Evolutionary conservation across 2,797 vertebrate species (phyloP), one percentile per base, ranked within the genome.

Genomic region (Chrosomus eos): DNA sequence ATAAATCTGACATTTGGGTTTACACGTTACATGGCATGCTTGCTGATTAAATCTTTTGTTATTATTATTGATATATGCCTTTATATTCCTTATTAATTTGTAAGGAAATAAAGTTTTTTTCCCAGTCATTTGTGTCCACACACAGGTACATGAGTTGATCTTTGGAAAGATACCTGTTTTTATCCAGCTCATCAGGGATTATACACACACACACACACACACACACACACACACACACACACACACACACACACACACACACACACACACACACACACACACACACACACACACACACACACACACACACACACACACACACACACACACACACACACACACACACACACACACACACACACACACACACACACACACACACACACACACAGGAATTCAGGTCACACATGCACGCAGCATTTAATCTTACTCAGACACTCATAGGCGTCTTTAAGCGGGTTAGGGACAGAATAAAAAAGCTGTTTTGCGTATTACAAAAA

Each of bases 371-470:
- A 67, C 18, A 40, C 73, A 84, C 64, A 67, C 18, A 40, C 73
- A 77, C 74, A 58, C 19, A 77, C 64, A 67, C 18, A 40, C 73
- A 84, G 87, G 78, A 81, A 81, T 84, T 83, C 81, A 85, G 66
- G 71, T 76, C 76, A 75, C 72, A 62, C 28, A 82, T 48, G 62
- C 77, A 70, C 70, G 66, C 16, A 80, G n/a, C 1, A 7, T 71
- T 75, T 66, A 85, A 80, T 80, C 64, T 86, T 40, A 75, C 10
- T 33, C 36, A 77, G 51, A 45, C 62, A 78, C 48, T 43, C 51
- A 36, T 33, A 45, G 64, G 38, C 51, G 14, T 78, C 82, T 84
- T 28, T 84, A 71, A 84, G 38, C 53, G 79, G 73, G 73, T 77
- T 68, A 23, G 11, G 43, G 72, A 1, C 19, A 19, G 19, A 26